A percentile compares a stretch with the other conserved stretches of the same genome.
phyloP scores from a whole-genome alignment of 2,113 vertebrate genomes.

The Saguinus imperator region DNA sequence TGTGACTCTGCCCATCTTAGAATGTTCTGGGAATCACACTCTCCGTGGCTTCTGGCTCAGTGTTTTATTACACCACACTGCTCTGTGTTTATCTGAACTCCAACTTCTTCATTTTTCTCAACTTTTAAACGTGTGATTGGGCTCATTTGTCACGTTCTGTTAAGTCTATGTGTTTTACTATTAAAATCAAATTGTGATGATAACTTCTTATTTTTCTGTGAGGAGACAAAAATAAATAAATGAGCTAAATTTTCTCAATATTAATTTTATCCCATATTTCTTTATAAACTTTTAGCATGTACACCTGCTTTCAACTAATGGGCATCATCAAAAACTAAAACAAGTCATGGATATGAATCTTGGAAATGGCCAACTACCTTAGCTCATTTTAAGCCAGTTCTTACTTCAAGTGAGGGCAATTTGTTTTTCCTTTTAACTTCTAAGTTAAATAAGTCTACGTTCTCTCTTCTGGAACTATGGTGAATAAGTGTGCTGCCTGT shows the following conservation, averaged over 20 bases:
- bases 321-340: not conserved
- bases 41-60: not conserved
- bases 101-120: constrained; percentile 8
- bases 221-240: not conserved
- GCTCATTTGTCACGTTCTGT: not conserved
- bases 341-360: not conserved
- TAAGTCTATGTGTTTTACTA: not conserved
- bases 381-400: not conserved
- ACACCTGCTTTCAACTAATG: not conserved
- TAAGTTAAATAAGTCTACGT: not conserved
- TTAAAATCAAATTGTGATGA: not conserved
- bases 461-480: not conserved
- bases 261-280: not conserved
- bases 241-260: constrained; percentile 10
- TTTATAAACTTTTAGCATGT: not conserved
- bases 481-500: not conserved
- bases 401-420: not conserved
- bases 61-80: not conserved
- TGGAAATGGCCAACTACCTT: not conserved
- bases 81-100: not conserved
- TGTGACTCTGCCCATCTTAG: not conserved
- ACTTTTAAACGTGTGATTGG: not conserved
- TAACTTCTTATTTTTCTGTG: not conserved
- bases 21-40: not conserved
- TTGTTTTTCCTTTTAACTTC: not conserved